Evolutionary conservation across 2,888 invertebrate genomes (phyloP), one percentile per base, ranked within the genome.

Genomic region (Calephelis perditalis): DNA sequence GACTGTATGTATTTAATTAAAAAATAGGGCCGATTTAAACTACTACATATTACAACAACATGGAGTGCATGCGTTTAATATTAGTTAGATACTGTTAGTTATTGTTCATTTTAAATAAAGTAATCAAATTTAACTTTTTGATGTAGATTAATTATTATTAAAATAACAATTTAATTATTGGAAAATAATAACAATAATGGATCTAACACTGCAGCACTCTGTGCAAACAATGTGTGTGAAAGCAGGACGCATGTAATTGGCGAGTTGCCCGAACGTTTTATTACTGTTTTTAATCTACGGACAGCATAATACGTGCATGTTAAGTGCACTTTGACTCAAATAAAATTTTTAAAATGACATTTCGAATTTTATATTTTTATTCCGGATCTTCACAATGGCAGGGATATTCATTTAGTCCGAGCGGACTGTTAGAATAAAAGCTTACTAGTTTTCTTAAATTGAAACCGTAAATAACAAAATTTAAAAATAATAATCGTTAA

Each of bases 251-350:
- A 49, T 49, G 49, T 49, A 49, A 49, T 49, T 49, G 49, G 49
- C 49, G 9, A 15, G 26, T 15, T 49, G 49, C 49, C 49, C 49
- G 15, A 49, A 49, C 49, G 49, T 49, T 49, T 49, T 49, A 49
- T 49, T 49, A 49, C 49, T 49, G 49, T 49, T 49, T 49, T 49
- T 49, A 49, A 49, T 49, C 49, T 49, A 49, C 49, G 49, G 26
- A 10, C 49, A 8, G 26, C 49, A 49, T 49, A 49, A 49, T 49
- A 49, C 49, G 15, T 49, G 49, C 49, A 49, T 49, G 49, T 15
- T 49, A 49, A 49, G 49, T 49, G 49, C 49, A 49, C 49, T 49
- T 49, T 9, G 5, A 26, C 26, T 49, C 12, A 49, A 49, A 49
- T 49, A 49, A 49, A 49, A 26, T 9, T 49, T 49, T 49, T 49